Conservation (phyloP, 2,113 vertebrate species). For the Drymodes brunneopygia region DNA sequence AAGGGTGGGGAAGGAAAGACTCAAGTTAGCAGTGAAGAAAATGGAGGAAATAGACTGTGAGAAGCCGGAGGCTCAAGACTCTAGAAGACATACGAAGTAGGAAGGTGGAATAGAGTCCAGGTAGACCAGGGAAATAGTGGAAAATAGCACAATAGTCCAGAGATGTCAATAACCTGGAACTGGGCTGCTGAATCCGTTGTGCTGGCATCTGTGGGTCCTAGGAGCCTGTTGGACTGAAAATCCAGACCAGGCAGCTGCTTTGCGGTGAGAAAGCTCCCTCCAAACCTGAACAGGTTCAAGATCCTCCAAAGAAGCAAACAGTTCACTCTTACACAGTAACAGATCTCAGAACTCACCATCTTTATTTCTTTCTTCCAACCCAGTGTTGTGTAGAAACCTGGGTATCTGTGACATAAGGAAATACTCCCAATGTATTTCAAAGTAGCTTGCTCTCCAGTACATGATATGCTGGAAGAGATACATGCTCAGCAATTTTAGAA, state of each 20-base stretch:
- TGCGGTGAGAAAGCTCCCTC: background rate
- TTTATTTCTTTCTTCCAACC: background rate
- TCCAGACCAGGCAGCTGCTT: background rate
- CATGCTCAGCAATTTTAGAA: background rate
- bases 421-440: background rate
- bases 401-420: background rate
- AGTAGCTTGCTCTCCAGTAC: background rate
- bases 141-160: background rate
- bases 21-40: background rate
- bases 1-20: background rate
- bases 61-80: background rate
- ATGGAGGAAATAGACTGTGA: background rate
- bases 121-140: background rate
- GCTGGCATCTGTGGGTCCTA: accelerated
- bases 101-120: background rate
- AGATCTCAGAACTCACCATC: background rate
- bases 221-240: background rate
- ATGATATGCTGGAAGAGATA: background rate
- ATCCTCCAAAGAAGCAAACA: background rate
- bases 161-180: background rate
- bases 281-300: background rate
- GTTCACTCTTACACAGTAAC: background rate
- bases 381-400: background rate
- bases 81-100: background rate
- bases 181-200: background rate